These are phyloP conservation scores for Arctia plantaginis DNA, from an alignment of 2,888 invertebrate genomes.

Conservation along the genomic window DNA sequence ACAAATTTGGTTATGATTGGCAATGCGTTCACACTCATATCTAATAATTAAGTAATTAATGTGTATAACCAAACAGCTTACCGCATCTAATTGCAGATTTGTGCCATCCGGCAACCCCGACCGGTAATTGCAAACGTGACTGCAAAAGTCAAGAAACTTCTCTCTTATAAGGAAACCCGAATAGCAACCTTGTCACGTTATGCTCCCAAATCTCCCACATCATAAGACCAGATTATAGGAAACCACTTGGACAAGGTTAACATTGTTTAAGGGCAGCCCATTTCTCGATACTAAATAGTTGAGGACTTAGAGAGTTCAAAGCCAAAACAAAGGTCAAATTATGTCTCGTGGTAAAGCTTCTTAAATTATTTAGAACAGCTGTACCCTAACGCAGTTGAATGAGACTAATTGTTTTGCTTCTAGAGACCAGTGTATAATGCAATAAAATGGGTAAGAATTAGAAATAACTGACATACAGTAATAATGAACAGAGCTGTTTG, in stretches of 20 bases:
- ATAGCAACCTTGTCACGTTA: slow-evolving; percentile 27
- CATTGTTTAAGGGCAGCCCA: slow-evolving; percentile 26
- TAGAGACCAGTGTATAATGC: slow-evolving; percentile 18
- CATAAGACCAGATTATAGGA: slow-evolving; percentile 22
- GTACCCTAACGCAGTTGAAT: slow-evolving; percentile 28
- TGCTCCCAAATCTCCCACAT: slow-evolving; percentile 27
- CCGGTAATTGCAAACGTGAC: slow-evolving; percentile 53
- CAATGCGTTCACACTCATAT: neutral
- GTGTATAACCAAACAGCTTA: neutral
- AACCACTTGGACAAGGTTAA: slow-evolving; percentile 18
- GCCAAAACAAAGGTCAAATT: slow-evolving; percentile 37
- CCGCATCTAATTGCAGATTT: slow-evolving; percentile 29
- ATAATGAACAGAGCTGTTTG: slow-evolving; percentile 1
- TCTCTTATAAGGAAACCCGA: slow-evolving; percentile 20
- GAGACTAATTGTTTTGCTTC: slow-evolving; percentile 20
- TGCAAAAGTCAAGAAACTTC: slow-evolving; percentile 21
- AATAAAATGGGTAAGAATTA: slow-evolving; percentile 42
- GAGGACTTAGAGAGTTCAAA: slow-evolving; percentile 29
- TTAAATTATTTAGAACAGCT: slow-evolving; percentile 33
- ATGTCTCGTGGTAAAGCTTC: slow-evolving; percentile 29
- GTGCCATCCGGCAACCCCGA: slow-evolving; percentile 25
- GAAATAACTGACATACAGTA: slow-evolving; percentile 27
- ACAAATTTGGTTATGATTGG: neutral
- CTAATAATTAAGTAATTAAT: slow-evolving; percentile 12
- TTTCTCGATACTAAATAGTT: slow-evolving; percentile 34